Base-by-base conservation (phyloP, 2,797 vertebrate genomes). In the Chrysolophus pictus region DNA sequence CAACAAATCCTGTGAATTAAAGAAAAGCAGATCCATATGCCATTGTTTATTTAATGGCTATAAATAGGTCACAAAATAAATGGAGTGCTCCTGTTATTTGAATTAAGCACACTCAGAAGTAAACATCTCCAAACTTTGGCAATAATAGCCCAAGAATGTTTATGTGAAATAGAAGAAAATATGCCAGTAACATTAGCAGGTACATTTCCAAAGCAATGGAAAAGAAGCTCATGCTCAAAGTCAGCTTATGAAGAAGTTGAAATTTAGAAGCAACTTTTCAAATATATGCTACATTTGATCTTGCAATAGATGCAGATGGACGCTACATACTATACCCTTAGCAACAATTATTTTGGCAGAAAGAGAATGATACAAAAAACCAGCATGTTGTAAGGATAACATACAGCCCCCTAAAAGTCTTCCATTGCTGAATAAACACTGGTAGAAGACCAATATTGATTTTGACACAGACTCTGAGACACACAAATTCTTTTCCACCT, bases 1-100 rank as follows among this genome's bases (percentile, higher is more conserved):
- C 53, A 94, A 53, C 53, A 80, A 93, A 69, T 68, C 58, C 8
- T 85, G 16, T 49, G 63, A 74, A 85, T 90, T 93, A 93, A 85
- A 85, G 63, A 62, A 83, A 81, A 83, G 46, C 33, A 95, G 82
- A 86, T 83, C 64, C 65, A 64, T 91, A 91, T 87, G 88, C 35
- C 47, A 83, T 0, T 5, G 83, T 93, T 95, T 91, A 78, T 93
- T 94, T 90, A 88, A 90, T 44, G 85, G 85, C 67, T 88, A 88
- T 84, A 92, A 94, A 94, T 67, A 92, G 63, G 80, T 88, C 81
- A 92, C 46, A 93, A 86, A 75, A 93, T 83, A 95, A 96, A 93
- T 47, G 42, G 77, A 86, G 71, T 1, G 0, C 29, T 70, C 68
- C 26, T 37, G 26, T 33, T 1, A 0, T 71, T 47, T 78, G 51